Evolutionary conservation across 1,140 invertebrate genomes (phyloP).

Genomic region (Acyrthosiphon pisum): DNA sequence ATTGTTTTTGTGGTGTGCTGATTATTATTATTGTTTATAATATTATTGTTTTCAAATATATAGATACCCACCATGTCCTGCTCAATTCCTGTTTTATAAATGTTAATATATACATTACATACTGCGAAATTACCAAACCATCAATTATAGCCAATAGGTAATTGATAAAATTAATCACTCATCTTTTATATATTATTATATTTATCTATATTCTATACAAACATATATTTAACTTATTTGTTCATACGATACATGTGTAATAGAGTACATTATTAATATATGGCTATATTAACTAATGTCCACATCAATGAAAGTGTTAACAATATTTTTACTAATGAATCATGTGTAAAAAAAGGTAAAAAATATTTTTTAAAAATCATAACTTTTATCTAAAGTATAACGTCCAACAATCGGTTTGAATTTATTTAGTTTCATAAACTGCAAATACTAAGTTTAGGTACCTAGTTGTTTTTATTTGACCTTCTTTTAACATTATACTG

Average conservation of each 20-base stretch:
- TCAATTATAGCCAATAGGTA: background rate
- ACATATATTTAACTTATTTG: background rate
- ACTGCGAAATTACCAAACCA: background rate
- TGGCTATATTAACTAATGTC: background rate
- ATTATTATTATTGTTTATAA: background rate
- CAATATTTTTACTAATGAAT: background rate
- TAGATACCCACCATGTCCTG: too few species aligned
- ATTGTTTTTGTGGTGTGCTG: background rate
- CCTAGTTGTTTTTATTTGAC: background rate
- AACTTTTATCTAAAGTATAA: background rate
- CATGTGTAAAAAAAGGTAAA: background rate
- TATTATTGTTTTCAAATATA: background rate
- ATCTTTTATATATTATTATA: background rate
- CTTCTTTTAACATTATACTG: background rate
- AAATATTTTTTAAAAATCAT: background rate
- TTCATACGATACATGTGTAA: background rate
- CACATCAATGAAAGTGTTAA: background rate
- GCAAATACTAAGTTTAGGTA: background rate
- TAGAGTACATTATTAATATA: background rate
- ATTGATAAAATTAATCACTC: background rate
- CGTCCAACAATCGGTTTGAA: background rate
- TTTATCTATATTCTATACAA: background rate
- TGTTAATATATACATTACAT: background rate
- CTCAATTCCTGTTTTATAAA: too few species aligned
- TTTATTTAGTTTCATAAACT: background rate